A percentile compares a stretch with the other conserved stretches of the same genome.
These are phyloP conservation scores for Azorinus chamasolen DNA, from an alignment of 2,888 invertebrate species.

Conservation along the genomic window DNA sequence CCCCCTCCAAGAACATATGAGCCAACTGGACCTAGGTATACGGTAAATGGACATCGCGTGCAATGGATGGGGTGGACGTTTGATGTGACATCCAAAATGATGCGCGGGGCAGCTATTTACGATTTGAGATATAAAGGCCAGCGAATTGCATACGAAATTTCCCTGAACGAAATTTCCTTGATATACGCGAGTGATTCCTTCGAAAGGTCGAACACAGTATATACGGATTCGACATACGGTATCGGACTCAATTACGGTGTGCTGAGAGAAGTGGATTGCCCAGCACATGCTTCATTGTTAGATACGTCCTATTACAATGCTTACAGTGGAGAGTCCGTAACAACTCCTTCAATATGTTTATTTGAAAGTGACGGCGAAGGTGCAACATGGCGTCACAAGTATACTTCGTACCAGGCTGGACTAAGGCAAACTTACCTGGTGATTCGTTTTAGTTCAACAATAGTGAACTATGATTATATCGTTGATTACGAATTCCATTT, in stretches of 20 bases:
- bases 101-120: conserved; percentile 58
- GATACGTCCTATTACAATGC: conserved; percentile 29
- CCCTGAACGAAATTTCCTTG: conserved; percentile 64
- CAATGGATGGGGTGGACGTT: conserved; percentile 73
- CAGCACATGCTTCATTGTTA: conserved; percentile 64
- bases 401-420: conserved; percentile 1
- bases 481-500: conserved; percentile 64
- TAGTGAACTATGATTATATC: conserved; percentile 62
- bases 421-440: conserved; percentile 2
- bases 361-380: conserved; percentile 64
- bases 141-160: conserved; percentile 71
- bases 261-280: conserved; percentile 69
- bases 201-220: conserved; percentile 57
- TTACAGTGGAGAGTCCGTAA: background rate
- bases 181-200: conserved; percentile 64
- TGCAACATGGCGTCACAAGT: conserved; percentile 55
- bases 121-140: conserved; percentile 68
- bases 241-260: conserved; percentile 57
- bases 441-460: background rate
- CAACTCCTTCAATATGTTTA: conserved; percentile 27
- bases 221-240: conserved; percentile 61
- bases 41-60: conserved; percentile 61
- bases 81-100: conserved; percentile 57
- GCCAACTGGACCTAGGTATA: conserved; percentile 68
- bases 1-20: conserved; percentile 61